Base-by-base conservation (phyloP, 2,888 invertebrate genomes). In the Mythimna pallens region DNA sequence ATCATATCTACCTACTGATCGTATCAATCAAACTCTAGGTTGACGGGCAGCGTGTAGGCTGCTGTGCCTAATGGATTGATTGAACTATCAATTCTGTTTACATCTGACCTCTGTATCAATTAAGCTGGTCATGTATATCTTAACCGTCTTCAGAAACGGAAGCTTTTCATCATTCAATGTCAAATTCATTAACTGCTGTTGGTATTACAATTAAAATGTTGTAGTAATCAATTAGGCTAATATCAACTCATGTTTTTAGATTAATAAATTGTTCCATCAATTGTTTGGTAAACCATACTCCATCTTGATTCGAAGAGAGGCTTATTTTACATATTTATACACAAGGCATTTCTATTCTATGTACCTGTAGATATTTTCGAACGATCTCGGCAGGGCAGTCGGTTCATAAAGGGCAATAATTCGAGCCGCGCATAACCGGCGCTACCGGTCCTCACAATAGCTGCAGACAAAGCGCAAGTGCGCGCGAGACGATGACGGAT, bases 361-460 rank as follows among this genome's bases (percentile, higher is more conserved):
- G 65, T 80, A 65, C 50, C 43, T 61, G 52, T 76, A 81, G 82
- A 86, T 84, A 87, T 86, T 85, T 82, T 72, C 63, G 76, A 77
- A 74, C 74, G 62, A 70, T 83, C 69, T 74, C 57, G 77, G 77
- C 76, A 78, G 75, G 66, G 79, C 82, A 86, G 89, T 83, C 78
- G 64, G 85, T 86, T 90, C 86, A 89, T 89, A 91, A 91, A 92
- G 92, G 91, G 92, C 89, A 91, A 91, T 92, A 93, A 93, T 93
- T 91, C 83, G 90, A 92, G 92, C 85, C 89, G 87, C 85, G 82
- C 86, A 82, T 84, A 92, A 93, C 94, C 91, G 92, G 93, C 90
- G 93, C 93, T 94, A 94, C 94, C 93, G 92, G 94, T 93, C 92
- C 84, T 80, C 87, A 92, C 91, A 92, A 90, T 90, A 84, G 89